Evolutionary conservation across 2,888 invertebrate species (phyloP), one percentile per base, ranked within the genome.

Genomic region (Eretmocerus hayati): DNA sequence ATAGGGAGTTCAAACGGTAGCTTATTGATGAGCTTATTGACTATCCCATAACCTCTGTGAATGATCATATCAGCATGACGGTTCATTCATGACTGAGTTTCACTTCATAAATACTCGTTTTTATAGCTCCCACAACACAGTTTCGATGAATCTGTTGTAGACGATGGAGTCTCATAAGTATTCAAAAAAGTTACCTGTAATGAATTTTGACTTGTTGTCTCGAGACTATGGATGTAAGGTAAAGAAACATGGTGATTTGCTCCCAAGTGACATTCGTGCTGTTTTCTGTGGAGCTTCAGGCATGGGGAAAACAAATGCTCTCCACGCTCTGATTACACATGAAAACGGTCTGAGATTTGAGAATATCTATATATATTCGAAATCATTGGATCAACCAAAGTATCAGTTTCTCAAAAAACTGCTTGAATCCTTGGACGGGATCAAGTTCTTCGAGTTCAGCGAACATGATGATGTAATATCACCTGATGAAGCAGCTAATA

Each of bases 1-100:
- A 56, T 16, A 37, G 58, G 58, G 8, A 57, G 31, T 43, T 57
- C 55, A 1, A 58, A n/a, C 26, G 57, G 56, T 18, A 57, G 42
- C 20, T 46, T 56, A 44, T 52, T 55, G 11, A 55, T 56, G n/a
- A 52, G 4, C 15, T n/a, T 45, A 21, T 38, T 45, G 5, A 38
- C 3, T 19, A 38, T 5, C 16, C 45, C 38, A 11, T 11, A 2
- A 19, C 26, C 30, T n/a, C 20, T 20, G 15, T 39, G 15, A 15
- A 19, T 21, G 33, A 40, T 32, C 33, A 23, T 46, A 9, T 11
- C 33, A 19, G 9, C 33, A 13, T 5, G 22, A 21, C 16, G 13
- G 4, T 9, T 13, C 31, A 11, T 1, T 4, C n/a, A 5, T 2
- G 5, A 43, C 15, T n/a, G n/a, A n/a, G n/a, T n/a, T n/a, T n/a